Evolutionary conservation across 2,113 vertebrate genomes (phyloP).

Genomic region (Arenaria interpres): DNA sequence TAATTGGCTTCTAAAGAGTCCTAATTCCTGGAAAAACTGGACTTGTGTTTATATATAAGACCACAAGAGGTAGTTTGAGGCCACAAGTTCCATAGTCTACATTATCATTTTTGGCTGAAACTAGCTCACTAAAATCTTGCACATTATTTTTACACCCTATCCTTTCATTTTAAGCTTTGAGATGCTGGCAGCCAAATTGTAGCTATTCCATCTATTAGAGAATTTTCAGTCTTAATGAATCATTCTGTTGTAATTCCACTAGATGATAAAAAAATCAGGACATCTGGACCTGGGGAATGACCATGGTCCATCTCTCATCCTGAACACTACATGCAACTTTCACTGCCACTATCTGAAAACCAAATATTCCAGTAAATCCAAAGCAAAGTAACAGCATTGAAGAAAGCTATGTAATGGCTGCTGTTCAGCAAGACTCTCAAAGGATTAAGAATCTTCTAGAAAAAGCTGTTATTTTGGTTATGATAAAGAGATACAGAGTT

Average conservation of each 20-base stretch:
- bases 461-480: neutral
- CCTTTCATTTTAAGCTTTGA: too few species aligned
- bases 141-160: too few species aligned
- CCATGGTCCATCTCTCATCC: neutral
- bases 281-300: neutral
- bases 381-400: neutral
- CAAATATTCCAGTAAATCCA: neutral
- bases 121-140: too few species aligned
- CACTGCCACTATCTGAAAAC: neutral
- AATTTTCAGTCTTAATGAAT: neutral
- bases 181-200: too few species aligned
- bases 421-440: neutral
- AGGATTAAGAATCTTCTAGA: neutral
- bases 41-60: too few species aligned
- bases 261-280: neutral
- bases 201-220: too few species aligned
- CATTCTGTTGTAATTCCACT: neutral
- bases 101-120: too few species aligned
- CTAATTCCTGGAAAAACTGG: too few species aligned
- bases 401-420: neutral
- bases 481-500: neutral
- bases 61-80: too few species aligned
- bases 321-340: neutral
- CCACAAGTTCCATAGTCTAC: too few species aligned
- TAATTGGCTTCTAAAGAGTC: too few species aligned